Evolutionary conservation across 1,140 invertebrate species (phyloP), one percentile per base, ranked within the genome.

Genomic region (Kradibia gibbosae): DNA sequence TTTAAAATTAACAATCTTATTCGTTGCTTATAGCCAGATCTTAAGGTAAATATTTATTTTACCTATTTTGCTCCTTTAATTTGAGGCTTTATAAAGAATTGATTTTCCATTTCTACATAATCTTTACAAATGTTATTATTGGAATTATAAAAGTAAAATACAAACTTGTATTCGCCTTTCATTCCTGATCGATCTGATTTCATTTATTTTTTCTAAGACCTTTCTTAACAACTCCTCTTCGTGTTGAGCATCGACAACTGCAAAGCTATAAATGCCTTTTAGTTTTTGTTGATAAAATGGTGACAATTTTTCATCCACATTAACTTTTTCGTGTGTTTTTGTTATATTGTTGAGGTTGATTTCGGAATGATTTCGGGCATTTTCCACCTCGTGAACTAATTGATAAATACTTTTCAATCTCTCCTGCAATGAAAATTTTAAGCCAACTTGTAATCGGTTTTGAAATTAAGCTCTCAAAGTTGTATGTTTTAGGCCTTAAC

Each of bases 181-280:
- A 91, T 98, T 97, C 86, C 96, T 94, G 36, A 99, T 97, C 15
- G 94, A 93, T 79, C 97, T 93, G 74, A 99, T 98, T 91, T 99
- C 97, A 88, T 96, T 95, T 74, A 99, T 98, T 89, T 96, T 96
- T 55, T 94, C 93, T 34, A 99, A 88, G 0, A 97, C 96, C 86
- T 95, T 94, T 39, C 97, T 91, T 22, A 99, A 91, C 1, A 96
- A 90, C 80, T 96, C 95, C 86, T 98, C 96, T 90, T 99, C 98
- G 84, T 95, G 93, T 83, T 96, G 94, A 3, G 96, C 95, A 89
- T 98, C 97, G 36, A 93, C 88, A 65, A 97, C 91, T 0, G 96
- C 96, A 39, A 94, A 93, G 87, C 95, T 96, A 85, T 97, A 96
- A n/a, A 97, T 89, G 70, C 92, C 94, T 90, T 96, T 97, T 39